These are phyloP conservation scores for Aplysina aerophoba DNA, from an alignment of 37 sponge, comb jelly and placozoan genomes.

Conservation along the genomic window DNA sequence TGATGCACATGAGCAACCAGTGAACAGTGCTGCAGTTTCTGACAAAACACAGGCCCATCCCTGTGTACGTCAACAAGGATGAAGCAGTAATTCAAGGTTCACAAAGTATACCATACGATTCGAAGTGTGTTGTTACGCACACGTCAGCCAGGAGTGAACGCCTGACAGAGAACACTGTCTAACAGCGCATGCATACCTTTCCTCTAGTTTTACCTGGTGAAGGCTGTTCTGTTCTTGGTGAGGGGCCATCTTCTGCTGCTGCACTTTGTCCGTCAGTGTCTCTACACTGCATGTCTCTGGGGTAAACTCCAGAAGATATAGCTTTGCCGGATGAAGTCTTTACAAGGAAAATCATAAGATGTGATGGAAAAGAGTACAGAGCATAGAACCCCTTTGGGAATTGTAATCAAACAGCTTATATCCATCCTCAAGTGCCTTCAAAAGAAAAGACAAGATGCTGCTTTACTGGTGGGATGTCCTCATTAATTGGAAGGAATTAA, in stretches of 20 bases:
- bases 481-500: constrained; percentile 96
- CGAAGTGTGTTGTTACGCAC: too few relatives aligned
- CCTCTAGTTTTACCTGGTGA: too few relatives aligned
- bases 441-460: constrained; percentile 97
- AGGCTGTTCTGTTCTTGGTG: too few relatives aligned
- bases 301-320: too few relatives aligned
- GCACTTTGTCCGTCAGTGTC: too few relatives aligned
- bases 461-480: constrained; percentile 96
- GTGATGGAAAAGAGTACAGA: neutral
- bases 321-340: too few relatives aligned
- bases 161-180: neutral
- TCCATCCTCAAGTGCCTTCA: constrained; percentile 71
- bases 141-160: neutral
- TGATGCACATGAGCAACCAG: too few relatives aligned
- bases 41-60: neutral
- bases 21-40: too few relatives aligned
- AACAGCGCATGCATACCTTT: too few relatives aligned
- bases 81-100: neutral
- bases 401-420: neutral
- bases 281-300: too few relatives aligned
- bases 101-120: neutral
- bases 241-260: too few relatives aligned
- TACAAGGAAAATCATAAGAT: too few relatives aligned
- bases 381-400: neutral
- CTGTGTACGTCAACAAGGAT: neutral